Conservation (phyloP, 2,113 vertebrate genomes). For the Tupaia tana region DNA sequence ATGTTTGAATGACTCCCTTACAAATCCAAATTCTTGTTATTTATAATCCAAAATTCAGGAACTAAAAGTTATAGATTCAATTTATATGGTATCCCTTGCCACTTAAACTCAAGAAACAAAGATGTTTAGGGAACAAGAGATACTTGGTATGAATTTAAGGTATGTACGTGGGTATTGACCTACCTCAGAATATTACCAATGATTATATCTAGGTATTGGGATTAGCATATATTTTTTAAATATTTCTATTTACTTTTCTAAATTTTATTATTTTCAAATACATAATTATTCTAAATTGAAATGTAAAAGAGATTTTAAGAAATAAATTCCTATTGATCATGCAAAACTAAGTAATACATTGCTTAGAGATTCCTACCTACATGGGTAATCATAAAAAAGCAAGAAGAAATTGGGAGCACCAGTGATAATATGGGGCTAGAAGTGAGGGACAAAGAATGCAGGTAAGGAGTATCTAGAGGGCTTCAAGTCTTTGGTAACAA, state of each 20-base stretch:
- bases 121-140: slow-evolving; percentile 23
- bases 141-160: background rate
- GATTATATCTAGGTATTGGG: background rate
- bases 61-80: slow-evolving; percentile 8
- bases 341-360: slow-evolving; percentile 29
- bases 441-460: background rate
- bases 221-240: slow-evolving; percentile 3
- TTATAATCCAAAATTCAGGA: slow-evolving; percentile 55
- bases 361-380: background rate
- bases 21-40: slow-evolving; percentile 38
- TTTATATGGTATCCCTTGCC: background rate
- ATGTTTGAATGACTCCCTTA: background rate
- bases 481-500: background rate
- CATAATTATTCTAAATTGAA: slow-evolving; percentile 23
- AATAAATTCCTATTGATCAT: slow-evolving; percentile 27
- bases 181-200: slow-evolving; percentile 2
- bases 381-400: background rate
- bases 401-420: background rate
- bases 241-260: slow-evolving; percentile 39
- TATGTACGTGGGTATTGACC: background rate
- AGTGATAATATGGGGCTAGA: background rate
- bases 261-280: slow-evolving; percentile 38
- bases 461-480: background rate
- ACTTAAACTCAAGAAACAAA: slow-evolving; percentile 39
- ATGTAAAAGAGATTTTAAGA: slow-evolving; percentile 29